Base-by-base conservation (phyloP, 1,140 invertebrate genomes). In the Papilio polyxenes region DNA sequence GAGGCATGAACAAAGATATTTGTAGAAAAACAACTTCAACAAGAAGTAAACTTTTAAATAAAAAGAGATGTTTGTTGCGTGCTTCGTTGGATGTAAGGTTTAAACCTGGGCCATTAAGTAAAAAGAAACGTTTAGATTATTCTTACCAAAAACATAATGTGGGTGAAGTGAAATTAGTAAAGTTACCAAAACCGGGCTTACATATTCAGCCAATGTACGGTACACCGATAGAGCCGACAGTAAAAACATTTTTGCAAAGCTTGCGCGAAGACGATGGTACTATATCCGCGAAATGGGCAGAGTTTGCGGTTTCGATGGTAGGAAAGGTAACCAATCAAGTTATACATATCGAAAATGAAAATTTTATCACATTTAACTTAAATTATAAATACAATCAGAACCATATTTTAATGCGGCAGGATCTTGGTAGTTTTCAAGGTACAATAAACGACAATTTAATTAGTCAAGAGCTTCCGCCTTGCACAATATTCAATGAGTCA, bases 71-170 rank as follows among this genome's bases (percentile, higher is more conserved):
- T 10, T 84, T 94, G 44, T 83, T 94, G 72, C 83, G 89, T 62
- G 87, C 89, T 79, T 94, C 92, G 9, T 87, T 94, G 81, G 83
- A 85, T 79, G 69, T 92, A 31, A 91, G 91, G 87, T 93, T 94
- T 86, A 94, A 92, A 80, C 92, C 93, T 20, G 93, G 93, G 0
- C 93, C 93, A 8, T 84, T 94, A 72, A 84, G 83, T 20, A 91
- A 84, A 82, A 94, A 94, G 86, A 87, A 85, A 65, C 75, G 83
- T 80, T 85, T 94, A 81, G 92, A 94, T 84, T 82, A 82, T 59
- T 94, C 93, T 7, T 90, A 91, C 84, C 93, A 94, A 86, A 92
- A 91, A 85, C 87, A 89, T 87, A 86, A 92, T 44, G 87, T 92
- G 80, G 92, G 92, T 49, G 84, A 87, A 69, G 87, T 85, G 23